These are phyloP conservation scores for Escarpia spicata DNA, from an alignment of 2,888 invertebrate species.

Conservation along the genomic window DNA sequence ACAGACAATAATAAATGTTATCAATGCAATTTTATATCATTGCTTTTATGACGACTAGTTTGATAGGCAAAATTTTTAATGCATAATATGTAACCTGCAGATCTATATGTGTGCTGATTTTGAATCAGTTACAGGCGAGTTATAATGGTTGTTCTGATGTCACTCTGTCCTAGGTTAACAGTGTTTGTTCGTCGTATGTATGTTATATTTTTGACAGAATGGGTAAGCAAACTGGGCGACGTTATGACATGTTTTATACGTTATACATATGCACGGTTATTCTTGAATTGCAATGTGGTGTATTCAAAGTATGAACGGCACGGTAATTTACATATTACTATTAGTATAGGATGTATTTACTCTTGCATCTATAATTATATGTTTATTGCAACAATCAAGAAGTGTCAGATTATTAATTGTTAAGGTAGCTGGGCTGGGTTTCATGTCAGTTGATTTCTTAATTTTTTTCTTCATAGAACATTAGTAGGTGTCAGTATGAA, in stretches of 20 bases:
- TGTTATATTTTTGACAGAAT: background rate
- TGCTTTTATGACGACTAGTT: background rate
- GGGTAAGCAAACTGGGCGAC: background rate
- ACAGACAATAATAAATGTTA: background rate
- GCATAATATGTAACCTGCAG: background rate
- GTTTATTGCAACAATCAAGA: background rate
- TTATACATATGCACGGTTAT: background rate
- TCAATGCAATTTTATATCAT: background rate
- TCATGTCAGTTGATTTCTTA: too few species aligned
- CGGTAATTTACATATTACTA: too few species aligned
- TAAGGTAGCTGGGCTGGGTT: too few species aligned
- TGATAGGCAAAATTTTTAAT: background rate
- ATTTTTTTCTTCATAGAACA: too few species aligned
- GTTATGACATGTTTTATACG: background rate
- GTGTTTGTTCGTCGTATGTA: background rate
- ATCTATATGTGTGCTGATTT: background rate
- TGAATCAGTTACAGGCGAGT: background rate
- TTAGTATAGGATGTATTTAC: too few species aligned
- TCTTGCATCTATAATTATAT: background rate
- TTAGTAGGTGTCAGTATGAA: too few species aligned
- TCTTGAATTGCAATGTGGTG: too few species aligned
- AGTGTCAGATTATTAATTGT: background rate
- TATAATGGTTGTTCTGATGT: background rate
- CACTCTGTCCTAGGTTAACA: background rate
- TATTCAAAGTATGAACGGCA: too few species aligned